Evolutionary conservation across 2,797 vertebrate species (phyloP), one percentile per base, ranked within the genome.

Genomic region (Xiphophorus birchmanni): DNA sequence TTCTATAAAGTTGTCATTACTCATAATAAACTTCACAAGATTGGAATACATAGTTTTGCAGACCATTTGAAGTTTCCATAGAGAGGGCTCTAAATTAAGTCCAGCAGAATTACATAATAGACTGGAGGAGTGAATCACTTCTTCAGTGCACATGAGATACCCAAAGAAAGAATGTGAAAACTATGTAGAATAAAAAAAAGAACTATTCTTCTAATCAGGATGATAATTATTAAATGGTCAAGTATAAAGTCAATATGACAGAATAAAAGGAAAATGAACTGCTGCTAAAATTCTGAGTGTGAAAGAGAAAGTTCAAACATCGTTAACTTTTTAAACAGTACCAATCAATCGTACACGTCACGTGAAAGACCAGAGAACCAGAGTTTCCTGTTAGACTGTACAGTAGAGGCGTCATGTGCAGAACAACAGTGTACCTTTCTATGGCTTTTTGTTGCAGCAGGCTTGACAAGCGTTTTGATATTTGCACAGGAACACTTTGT

Each of bases 101-200:
- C 80, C 89, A 87, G 84, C 79, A 82, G 81, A 82, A 82, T 91
- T 88, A 88, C 77, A 89, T 92, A 91, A 92, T 79, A 89, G 77
- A 79, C 81, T 87, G 23, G 18, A 85, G 50, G 81, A 79, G 73
- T 85, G 77, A 90, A 69, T 90, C 77, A 77, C 78, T 76, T 76
- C 44, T 75, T 65, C 60, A 67, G 71, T 54, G 69, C 26, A 65
- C n/a, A 76, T 82, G 78, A 45, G 42, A 72, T 23, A 47, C 12
- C 21, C 26, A n/a, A 47, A 74, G 74, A 80, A 73, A 58, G 52
- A 54, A 65, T 44, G 58, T 54, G 56, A 75, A 72, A 72, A 29
- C 26, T 15, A 29, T 8, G n/a, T 15, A 13, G 26, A 29, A 45
- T 45, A 45, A 72, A 13, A 42, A 15, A 52, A 75, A 32, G 1